Base-by-base conservation (phyloP, 2,113 vertebrate genomes). In the Condylura cristata region DNA sequence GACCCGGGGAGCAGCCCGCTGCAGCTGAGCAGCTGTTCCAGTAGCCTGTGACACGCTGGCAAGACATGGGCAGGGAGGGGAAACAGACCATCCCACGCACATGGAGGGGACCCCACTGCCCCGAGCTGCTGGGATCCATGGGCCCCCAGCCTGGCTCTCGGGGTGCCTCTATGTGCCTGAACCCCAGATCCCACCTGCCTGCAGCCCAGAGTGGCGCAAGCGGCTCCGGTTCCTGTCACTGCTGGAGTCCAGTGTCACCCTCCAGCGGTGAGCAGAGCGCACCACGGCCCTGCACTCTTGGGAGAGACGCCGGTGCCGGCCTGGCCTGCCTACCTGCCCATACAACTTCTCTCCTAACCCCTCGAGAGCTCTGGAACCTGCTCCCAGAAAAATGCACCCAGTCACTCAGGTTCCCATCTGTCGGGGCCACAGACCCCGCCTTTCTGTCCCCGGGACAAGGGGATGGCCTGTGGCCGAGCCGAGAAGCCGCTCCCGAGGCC, bases 1-100 rank as follows among this genome's bases (percentile, higher is more conserved):
- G 79, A 37, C 3, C 79, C 28, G 3, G 98, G 98, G 5, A 99
- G 90, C 94, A 98, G 32, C 87, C 98, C 97, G 0, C 98, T 97
- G 13, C 98, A 98, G 32, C 98, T 96, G 97, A 98, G 96, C 66
- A 99, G 98, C 98, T 99, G 99, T 97, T 99, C 98, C 95, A 99
- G 97, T 66, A 99, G 96, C 97, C 97, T 98, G 88, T 92, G 96
- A 84, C 99, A 98, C 68, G 98, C 99, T 99, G 98, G 85, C 22
- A 2, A 22, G 6, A 24, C 32, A 74, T 11, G 4, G 72, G 32
- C 14, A 11, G 17, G 58, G 41, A 80, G 84, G n/a, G 12, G 72
- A n/a, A 6, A 16, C 10, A n/a, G 79, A 5, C 41, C 32, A 16
- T 14, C 32, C 32, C 2, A 8, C 0, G 53, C 51, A 8, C 1